phyloP scores from a whole-genome alignment of 2,113 vertebrate species.

The Epinephelus cyanopodus region DNA sequence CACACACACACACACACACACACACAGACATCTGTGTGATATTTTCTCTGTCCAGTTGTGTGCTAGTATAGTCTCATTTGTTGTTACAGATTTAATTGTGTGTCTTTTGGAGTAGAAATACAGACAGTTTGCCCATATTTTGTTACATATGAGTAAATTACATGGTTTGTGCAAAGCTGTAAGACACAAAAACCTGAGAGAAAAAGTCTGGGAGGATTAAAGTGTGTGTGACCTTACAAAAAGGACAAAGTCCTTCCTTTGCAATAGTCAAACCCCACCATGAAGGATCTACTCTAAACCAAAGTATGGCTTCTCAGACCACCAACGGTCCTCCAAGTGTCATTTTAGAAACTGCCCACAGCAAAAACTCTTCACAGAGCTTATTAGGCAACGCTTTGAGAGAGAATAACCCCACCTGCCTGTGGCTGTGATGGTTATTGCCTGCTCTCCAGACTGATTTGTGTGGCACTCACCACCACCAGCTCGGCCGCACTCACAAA shows the following conservation, averaged over 20 bases:
- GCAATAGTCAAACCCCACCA: not conserved
- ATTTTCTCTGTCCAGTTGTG: not conserved
- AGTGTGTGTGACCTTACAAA: not conserved
- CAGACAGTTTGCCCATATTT: not conserved
- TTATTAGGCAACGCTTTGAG: constrained; percentile 47
- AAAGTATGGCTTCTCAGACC: constrained; percentile 25
- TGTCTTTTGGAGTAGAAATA: not conserved
- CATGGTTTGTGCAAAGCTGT: not conserved
- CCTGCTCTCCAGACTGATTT: constrained; percentile 67
- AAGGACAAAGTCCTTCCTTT: not conserved
- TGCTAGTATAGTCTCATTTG: not conserved
- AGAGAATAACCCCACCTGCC: constrained; percentile 39
- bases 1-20: not conserved
- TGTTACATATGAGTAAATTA: not conserved
- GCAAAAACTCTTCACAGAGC: constrained; percentile 33
- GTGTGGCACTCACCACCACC: constrained; percentile 41
- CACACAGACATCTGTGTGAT: not conserved
- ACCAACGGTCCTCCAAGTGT: constrained; percentile 14
- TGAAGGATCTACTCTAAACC: not conserved
- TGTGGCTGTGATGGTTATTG: constrained; percentile 57
- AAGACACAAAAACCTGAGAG: not conserved
- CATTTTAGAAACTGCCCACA: constrained; percentile 36
- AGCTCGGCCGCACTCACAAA: constrained; percentile 45
- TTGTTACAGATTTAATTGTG: not conserved
- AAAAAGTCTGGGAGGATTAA: not conserved